Evolutionary conservation across 2,113 vertebrate species (phyloP).

Genomic region (Spilogale gracilis): DNA sequence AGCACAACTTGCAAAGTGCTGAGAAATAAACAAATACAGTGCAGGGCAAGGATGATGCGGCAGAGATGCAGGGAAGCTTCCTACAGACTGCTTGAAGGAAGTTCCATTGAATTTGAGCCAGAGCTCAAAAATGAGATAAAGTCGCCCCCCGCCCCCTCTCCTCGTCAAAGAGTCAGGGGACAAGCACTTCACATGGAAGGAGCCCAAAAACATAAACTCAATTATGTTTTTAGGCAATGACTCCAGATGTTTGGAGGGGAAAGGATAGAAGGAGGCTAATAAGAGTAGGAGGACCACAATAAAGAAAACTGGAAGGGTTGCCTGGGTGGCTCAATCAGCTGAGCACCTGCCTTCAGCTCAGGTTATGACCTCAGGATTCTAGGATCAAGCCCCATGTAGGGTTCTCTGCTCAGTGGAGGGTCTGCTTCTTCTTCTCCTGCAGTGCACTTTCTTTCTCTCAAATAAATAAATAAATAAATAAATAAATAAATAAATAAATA

Average conservation of each 20-base stretch:
- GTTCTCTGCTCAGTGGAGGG: neutral
- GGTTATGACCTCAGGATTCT: neutral
- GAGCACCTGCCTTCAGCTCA: neutral
- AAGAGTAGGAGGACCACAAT: neutral
- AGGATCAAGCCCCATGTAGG: neutral
- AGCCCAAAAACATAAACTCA: neutral
- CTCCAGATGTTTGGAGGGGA: neutral
- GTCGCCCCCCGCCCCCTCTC: too few species aligned
- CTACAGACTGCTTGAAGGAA: neutral
- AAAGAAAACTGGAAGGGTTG: neutral
- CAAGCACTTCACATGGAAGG: accelerated
- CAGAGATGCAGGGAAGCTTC: neutral
- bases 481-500: too few species aligned
- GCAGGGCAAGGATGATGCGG: neutral
- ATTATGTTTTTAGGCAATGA: neutral
- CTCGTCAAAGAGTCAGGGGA: neutral
- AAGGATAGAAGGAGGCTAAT: neutral
- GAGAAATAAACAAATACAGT: neutral
- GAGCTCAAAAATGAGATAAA: neutral
- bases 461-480: too few species aligned
- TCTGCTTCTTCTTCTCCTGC: neutral
- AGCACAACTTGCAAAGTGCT: neutral
- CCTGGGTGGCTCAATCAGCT: neutral
- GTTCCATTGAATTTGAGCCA: neutral
- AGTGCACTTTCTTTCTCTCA: neutral